Evolutionary conservation across 2,113 vertebrate species (phyloP).

Genomic region (Alaudala cheleensis): DNA sequence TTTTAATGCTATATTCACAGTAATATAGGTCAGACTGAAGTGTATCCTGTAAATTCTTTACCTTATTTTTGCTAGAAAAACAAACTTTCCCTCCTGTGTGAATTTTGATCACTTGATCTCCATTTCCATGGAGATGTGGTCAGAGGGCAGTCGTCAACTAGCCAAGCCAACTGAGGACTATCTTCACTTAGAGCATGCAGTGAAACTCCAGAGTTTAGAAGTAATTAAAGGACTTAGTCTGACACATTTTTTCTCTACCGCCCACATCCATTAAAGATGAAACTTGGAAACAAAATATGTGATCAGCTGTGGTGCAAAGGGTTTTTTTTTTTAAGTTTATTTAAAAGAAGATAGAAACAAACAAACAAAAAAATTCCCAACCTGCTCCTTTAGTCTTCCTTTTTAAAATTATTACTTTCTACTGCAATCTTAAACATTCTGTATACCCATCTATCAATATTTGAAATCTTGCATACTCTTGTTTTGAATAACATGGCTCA

Average conservation of each 20-base stretch:
- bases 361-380: rapidly evolving
- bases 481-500: not conserved
- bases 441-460: not conserved
- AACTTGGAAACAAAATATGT: not conserved
- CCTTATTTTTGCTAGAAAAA: not conserved
- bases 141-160: not conserved
- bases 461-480: not conserved
- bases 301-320: not conserved
- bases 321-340: not conserved
- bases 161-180: not conserved
- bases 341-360: not conserved
- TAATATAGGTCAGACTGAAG: not conserved
- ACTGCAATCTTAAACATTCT: not conserved
- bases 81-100: not conserved
- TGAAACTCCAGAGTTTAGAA: not conserved
- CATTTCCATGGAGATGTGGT: constrained; percentile 33
- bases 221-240: not conserved
- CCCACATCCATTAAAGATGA: not conserved
- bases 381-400: not conserved
- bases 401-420: not conserved
- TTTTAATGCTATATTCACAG: not conserved
- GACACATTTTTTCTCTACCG: not conserved
- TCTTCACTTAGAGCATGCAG: not conserved
- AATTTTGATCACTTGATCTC: constrained; percentile 22
- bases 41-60: not conserved